These are phyloP conservation scores for Nerophis ophidion DNA, from an alignment of 2,113 vertebrate genomes.

Conservation along the genomic window DNA sequence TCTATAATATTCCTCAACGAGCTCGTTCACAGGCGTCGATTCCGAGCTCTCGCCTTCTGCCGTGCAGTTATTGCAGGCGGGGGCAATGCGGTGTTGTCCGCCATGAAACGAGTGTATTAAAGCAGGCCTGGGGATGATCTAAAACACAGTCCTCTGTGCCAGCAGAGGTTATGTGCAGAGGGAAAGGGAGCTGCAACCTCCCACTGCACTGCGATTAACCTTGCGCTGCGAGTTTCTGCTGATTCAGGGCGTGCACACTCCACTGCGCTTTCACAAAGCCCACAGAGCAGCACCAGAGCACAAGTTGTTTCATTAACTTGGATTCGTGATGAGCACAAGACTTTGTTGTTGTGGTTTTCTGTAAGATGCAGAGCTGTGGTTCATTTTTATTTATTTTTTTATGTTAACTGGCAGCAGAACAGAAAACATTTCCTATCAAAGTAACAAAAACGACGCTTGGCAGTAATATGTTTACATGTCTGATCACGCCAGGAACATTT, in stretches of 20 bases:
- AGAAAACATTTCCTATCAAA: background rate
- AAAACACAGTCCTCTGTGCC: constrained; percentile 24
- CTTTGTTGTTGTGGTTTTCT: background rate
- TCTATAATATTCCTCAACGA: too few relatives aligned
- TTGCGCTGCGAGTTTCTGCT: constrained; percentile 38
- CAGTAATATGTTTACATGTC: background rate
- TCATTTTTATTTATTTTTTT: background rate
- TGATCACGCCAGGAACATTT: constrained; percentile 2
- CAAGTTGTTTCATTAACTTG: background rate
- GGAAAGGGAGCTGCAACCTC: constrained; percentile 17
- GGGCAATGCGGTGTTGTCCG: background rate
- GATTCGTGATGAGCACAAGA: background rate
- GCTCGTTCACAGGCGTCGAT: background rate
- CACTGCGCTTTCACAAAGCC: constrained; percentile 9
- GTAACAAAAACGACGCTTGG: background rate
- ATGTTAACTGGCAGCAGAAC: background rate
- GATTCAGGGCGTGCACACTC: constrained; percentile 32
- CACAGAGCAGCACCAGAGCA: constrained; percentile 3
- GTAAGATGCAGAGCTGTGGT: background rate
- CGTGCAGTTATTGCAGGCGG: background rate
- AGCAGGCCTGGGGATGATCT: constrained; percentile 13
- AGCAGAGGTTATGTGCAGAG: constrained; percentile 11
- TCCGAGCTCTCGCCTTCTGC: background rate
- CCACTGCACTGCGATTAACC: constrained; percentile 41
- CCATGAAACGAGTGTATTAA: background rate